Percentiles rank a stretch among this genome's conserved stretches.
Evolutionary conservation across 2,888 invertebrate species (phyloP).

Genomic region (Cinara cedri): DNA sequence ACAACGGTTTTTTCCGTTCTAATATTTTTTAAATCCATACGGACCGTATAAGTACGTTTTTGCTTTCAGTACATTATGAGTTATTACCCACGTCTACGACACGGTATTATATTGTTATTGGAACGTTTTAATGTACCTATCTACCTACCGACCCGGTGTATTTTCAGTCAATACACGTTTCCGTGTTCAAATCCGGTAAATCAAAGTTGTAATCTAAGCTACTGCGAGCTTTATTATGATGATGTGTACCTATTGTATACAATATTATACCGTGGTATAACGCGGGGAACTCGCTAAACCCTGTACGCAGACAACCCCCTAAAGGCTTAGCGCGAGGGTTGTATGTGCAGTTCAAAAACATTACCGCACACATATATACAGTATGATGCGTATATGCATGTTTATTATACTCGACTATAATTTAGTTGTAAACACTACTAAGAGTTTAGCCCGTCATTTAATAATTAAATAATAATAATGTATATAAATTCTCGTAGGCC

Average conservation of each 20-base stretch:
- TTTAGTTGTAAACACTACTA: constrained; percentile 26
- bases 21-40: no score
- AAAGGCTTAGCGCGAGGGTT: constrained; percentile 21
- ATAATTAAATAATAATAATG: constrained; percentile 2
- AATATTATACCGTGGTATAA: background rate
- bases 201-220: constrained; percentile 19
- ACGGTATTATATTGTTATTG: no score
- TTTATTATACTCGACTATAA: constrained; percentile 30
- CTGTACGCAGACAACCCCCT: constrained; percentile 11
- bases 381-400: background rate
- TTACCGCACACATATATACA: constrained; percentile 6
- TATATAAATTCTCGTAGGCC: background rate
- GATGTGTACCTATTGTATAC: background rate
- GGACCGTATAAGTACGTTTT: no score
- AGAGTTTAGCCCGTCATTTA: constrained; percentile 27
- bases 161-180: constrained; percentile 12
- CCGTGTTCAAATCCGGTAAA: constrained; percentile 17
- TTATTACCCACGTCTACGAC: no score
- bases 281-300: constrained; percentile 16
- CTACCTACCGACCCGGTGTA: no score
- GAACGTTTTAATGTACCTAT: no score
- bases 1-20: no score
- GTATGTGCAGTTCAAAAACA: constrained; percentile 17
- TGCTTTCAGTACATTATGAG: no score
- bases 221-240: constrained; percentile 12